Evolutionary conservation across 2,113 vertebrate species (phyloP).

Genomic region (Heliornis fulica): DNA sequence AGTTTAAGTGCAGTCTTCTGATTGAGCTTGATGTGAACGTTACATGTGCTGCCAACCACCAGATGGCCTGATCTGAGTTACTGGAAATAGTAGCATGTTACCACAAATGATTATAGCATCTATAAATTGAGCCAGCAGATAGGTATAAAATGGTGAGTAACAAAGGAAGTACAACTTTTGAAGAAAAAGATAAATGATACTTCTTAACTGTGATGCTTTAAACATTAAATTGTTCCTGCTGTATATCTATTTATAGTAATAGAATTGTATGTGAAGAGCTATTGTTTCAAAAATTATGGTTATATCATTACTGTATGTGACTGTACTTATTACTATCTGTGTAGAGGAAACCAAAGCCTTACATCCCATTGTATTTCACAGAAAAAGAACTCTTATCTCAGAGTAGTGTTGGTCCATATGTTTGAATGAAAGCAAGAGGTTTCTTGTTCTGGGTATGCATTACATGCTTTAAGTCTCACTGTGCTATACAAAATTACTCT

Average conservation of each 20-base stretch:
- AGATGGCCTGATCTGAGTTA: not conserved
- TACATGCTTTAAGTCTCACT: not conserved
- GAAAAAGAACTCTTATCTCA: not conserved
- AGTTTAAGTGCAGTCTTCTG: not conserved
- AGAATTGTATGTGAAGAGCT: not conserved
- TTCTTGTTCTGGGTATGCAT: not conserved
- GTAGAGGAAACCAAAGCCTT: not conserved
- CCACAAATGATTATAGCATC: slow-evolving; percentile 51
- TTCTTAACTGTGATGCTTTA: not conserved
- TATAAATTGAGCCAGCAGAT: not conserved
- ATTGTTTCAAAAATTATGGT: not conserved
- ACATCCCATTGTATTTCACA: not conserved
- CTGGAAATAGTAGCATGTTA: slow-evolving; percentile 47
- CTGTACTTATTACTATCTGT: not conserved
- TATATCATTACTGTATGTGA: not conserved
- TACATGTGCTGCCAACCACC: not conserved
- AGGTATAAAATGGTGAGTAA: not conserved
- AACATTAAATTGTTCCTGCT: not conserved
- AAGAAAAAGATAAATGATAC: not conserved
- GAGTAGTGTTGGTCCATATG: not conserved
- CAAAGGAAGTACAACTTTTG: not conserved
- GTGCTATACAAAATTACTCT: not conserved
- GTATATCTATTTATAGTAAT: not conserved
- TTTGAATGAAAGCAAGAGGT: not conserved
- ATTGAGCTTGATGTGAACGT: not conserved